Conservation (phyloP, 1,140 invertebrate genomes). For the Brachionus rubens region DNA sequence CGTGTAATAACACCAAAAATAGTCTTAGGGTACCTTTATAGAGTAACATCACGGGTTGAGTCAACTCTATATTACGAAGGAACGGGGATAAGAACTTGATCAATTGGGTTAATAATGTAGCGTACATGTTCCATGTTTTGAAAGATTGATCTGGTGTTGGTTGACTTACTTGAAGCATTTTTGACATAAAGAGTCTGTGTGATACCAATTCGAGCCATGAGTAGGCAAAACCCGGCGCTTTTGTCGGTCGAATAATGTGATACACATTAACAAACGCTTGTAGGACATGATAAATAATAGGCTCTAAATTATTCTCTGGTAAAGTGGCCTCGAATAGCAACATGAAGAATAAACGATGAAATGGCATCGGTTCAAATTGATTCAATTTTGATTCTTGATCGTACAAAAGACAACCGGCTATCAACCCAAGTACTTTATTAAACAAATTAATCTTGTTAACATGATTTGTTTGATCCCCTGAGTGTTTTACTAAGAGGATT, state of each 20-base stretch:
- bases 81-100: slow-evolving; percentile 96
- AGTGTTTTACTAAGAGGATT: slow-evolving; percentile 89
- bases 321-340: slow-evolving; percentile 77
- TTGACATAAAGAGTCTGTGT: slow-evolving; percentile 88
- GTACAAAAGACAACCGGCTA: slow-evolving; percentile 85
- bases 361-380: slow-evolving; percentile 93
- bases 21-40: slow-evolving; percentile 84
- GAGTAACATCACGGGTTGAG: slow-evolving; percentile 53
- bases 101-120: slow-evolving; percentile 84
- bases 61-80: slow-evolving; percentile 88
- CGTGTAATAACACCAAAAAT: slow-evolving; percentile 89
- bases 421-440: slow-evolving; percentile 90
- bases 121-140: slow-evolving; percentile 63
- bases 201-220: slow-evolving; percentile 96
- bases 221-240: slow-evolving; percentile 92
- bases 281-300: slow-evolving; percentile 67
- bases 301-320: slow-evolving; percentile 78
- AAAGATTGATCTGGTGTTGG: slow-evolving; percentile 19
- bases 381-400: slow-evolving; percentile 80
- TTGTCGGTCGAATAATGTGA: slow-evolving; percentile 72
- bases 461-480: slow-evolving; percentile 71
- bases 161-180: slow-evolving; percentile 81
- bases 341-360: slow-evolving; percentile 94
- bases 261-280: slow-evolving; percentile 56
- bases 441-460: slow-evolving; percentile 88